phyloP scores from a whole-genome alignment of 2,113 vertebrate genomes.

The Poicephalus gulielmi region DNA sequence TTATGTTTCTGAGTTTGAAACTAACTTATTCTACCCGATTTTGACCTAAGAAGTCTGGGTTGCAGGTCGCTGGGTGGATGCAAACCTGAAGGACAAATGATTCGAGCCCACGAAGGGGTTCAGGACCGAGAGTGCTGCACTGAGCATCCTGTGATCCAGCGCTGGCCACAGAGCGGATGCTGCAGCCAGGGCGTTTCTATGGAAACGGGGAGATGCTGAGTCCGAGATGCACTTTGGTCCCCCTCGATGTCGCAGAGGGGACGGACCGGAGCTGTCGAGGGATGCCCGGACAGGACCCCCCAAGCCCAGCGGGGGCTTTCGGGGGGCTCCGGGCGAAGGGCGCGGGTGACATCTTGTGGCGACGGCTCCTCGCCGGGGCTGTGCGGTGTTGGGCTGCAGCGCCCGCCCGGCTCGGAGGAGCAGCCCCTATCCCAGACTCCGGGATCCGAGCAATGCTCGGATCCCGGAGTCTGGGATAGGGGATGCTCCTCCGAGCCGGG shows the following conservation, averaged over 20 bases:
- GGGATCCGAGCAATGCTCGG: background rate
- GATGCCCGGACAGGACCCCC: background rate
- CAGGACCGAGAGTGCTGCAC: background rate
- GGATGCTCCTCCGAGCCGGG: background rate
- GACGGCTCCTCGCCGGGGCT: background rate
- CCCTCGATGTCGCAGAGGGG: fast-evolving
- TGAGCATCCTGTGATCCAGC: background rate
- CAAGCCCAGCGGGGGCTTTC: background rate
- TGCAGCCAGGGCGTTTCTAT: background rate
- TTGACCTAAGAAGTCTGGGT: background rate
- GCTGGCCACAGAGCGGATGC: fast-evolving
- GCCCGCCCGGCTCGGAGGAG: background rate
- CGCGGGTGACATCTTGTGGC: conserved; percentile 43
- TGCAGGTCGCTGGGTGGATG: background rate
- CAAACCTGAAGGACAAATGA: background rate
- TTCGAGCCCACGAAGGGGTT: fast-evolving
- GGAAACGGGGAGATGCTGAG: background rate
- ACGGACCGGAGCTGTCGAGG: fast-evolving
- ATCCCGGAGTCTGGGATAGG: fast-evolving
- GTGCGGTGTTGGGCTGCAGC: fast-evolving
- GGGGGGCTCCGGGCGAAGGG: background rate
- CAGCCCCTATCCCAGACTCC: fast-evolving
- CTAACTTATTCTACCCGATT: background rate
- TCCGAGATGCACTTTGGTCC: background rate
- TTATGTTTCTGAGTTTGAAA: background rate